Evolutionary conservation across 2,888 invertebrate genomes (phyloP).

Genomic region (Tridacna gigas): DNA sequence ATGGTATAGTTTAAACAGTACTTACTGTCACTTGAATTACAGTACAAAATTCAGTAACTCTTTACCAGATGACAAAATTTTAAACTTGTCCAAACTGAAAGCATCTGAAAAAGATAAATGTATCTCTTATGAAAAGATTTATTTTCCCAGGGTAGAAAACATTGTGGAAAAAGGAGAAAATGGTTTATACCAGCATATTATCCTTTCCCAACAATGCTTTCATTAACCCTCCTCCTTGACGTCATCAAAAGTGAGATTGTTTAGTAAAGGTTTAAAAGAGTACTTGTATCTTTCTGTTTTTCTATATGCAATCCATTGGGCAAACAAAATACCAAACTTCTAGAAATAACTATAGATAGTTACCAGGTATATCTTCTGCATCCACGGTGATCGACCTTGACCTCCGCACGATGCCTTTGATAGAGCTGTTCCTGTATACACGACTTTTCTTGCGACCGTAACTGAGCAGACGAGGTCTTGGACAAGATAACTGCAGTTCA

Average conservation of each 20-base stretch:
- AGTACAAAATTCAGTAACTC: background rate
- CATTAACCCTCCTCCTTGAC: too few species aligned
- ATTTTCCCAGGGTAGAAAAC: too few species aligned
- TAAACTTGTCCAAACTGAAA: too few species aligned
- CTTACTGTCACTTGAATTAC: background rate
- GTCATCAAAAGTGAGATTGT: too few species aligned
- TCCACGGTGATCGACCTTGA: constrained; percentile 96
- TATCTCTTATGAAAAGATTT: too few species aligned
- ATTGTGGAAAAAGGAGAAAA: background rate
- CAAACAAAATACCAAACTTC: background rate
- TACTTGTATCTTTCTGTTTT: too few species aligned
- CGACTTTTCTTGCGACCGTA: constrained; percentile 62
- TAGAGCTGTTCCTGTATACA: constrained; percentile 80
- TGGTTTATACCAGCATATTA: background rate
- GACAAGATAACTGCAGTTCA: constrained; percentile 65
- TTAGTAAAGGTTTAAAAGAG: too few species aligned
- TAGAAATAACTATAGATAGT: constrained; percentile 14
- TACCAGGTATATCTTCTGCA: constrained; percentile 84
- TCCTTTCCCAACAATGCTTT: background rate
- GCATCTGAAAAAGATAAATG: background rate
- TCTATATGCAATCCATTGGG: too few species aligned
- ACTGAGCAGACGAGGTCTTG: constrained; percentile 72
- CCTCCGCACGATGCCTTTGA: constrained; percentile 96
- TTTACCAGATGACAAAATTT: too few species aligned
- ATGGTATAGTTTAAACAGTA: background rate